Conservation (phyloP, 2,888 invertebrate genomes). For the Xestia xanthographa region DNA sequence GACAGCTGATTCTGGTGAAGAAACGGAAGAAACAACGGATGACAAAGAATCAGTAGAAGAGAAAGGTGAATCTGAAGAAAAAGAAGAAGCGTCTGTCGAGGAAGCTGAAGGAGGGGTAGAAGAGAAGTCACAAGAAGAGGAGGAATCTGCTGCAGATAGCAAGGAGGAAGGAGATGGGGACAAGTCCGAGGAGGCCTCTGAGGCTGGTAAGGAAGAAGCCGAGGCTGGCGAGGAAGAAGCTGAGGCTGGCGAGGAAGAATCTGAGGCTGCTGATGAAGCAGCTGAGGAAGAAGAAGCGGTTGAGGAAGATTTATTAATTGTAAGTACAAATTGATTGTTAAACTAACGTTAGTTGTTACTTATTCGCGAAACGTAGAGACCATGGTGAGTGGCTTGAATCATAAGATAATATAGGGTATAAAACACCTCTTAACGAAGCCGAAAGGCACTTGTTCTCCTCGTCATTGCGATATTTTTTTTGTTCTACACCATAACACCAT, state of each 20-base stretch:
- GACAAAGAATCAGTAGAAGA: slow-evolving; percentile 73
- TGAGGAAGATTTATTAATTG: slow-evolving; percentile 92
- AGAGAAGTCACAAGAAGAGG: slow-evolving; percentile 69
- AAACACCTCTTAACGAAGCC: too few relatives aligned
- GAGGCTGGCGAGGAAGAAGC: slow-evolving; percentile 61
- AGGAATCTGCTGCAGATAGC: slow-evolving; percentile 52
- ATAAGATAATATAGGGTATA: too few relatives aligned
- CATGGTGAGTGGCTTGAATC: neutral
- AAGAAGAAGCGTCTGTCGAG: slow-evolving; percentile 71
- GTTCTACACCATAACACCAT: too few relatives aligned
- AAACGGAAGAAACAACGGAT: slow-evolving; percentile 72
- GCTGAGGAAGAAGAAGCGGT: slow-evolving; percentile 85
- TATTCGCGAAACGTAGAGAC: neutral
- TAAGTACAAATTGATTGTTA: slow-evolving; percentile 72
- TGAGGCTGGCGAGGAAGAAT: slow-evolving; percentile 69
- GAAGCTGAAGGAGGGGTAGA: slow-evolving; percentile 70
- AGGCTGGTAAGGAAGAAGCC: slow-evolving; percentile 73
- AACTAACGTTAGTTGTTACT: neutral
- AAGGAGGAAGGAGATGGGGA: slow-evolving; percentile 68
- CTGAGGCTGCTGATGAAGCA: slow-evolving; percentile 71
- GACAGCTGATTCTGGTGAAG: slow-evolving; percentile 76
- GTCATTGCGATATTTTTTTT: too few relatives aligned
- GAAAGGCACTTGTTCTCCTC: too few relatives aligned
- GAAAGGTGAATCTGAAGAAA: slow-evolving; percentile 73
- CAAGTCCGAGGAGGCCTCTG: slow-evolving; percentile 72